Conservation (phyloP, 2,888 invertebrate genomes). For the Spialia ferax region DNA sequence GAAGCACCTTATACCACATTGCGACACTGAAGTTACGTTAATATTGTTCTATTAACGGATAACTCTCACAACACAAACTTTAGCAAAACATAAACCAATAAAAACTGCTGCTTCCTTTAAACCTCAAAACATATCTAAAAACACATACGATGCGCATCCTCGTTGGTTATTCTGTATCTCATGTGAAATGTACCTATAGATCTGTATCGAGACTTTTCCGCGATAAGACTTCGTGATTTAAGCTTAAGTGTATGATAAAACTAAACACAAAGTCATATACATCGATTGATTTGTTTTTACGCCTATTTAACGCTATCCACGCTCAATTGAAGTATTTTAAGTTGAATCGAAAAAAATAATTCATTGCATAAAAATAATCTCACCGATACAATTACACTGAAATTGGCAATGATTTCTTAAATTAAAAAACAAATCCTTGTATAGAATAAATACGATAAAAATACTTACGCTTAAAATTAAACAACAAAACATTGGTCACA, state of each 20-base stretch:
- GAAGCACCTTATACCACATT: too few species aligned
- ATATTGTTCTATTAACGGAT: too few species aligned
- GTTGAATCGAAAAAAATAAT: background rate
- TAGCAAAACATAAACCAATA: background rate
- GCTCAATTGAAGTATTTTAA: background rate
- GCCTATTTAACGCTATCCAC: background rate
- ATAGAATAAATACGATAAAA: constrained; percentile 30
- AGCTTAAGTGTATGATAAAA: background rate
- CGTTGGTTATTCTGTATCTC: background rate
- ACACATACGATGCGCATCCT: background rate
- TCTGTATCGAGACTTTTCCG: background rate
- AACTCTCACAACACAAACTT: too few species aligned
- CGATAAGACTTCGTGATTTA: background rate
- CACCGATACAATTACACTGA: constrained; percentile 18
- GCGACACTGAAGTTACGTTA: too few species aligned
- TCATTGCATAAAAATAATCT: constrained; percentile 20
- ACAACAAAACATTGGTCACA: constrained; percentile 31
- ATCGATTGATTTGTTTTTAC: background rate
- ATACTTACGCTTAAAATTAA: constrained; percentile 36
- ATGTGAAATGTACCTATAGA: background rate
- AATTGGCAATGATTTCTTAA: constrained; percentile 31
- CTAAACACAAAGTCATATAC: background rate
- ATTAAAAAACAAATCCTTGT: constrained; percentile 21
- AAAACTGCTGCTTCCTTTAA: background rate
- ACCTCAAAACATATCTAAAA: background rate